Evolutionary conservation across 2,113 vertebrate species (phyloP).

Genomic region (Dasypus novemcinctus): DNA sequence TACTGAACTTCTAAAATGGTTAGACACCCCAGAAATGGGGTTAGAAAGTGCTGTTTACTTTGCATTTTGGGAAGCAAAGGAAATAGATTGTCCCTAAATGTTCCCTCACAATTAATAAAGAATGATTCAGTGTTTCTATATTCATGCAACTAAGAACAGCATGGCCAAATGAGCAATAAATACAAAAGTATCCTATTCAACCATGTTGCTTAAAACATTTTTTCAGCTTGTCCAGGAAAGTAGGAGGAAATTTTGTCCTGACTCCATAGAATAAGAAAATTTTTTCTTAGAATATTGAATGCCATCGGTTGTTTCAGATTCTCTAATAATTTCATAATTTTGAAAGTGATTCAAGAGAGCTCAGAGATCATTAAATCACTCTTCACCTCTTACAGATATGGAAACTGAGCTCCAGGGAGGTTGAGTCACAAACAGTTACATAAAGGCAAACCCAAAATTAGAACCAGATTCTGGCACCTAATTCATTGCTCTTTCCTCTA

Average conservation of each 20-base stretch:
- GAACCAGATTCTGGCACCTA: not conserved
- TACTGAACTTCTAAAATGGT: not conserved
- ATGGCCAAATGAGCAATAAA: not conserved
- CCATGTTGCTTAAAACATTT: not conserved
- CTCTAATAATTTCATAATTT: not conserved
- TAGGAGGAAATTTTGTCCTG: not conserved
- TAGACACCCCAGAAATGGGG: not conserved
- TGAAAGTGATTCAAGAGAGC: not conserved
- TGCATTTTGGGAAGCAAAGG: not conserved
- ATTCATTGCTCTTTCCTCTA: not conserved
- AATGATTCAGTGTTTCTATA: constrained; percentile 4
- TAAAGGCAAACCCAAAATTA: not conserved
- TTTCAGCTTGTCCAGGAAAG: not conserved
- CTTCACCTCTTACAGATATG: not conserved
- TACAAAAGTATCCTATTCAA: not conserved
- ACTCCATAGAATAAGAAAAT: not conserved
- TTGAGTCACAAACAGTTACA: not conserved
- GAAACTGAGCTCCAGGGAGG: not conserved
- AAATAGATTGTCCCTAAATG: not conserved
- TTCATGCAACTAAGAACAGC: not conserved
- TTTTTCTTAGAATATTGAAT: not conserved
- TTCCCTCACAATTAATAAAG: not conserved
- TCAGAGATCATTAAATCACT: not conserved
- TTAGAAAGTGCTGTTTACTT: constrained; percentile 5
- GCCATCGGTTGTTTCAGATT: not conserved